phyloP scores from a whole-genome alignment of 1,140 invertebrate genomes.

The Hycleus cichorii region DNA sequence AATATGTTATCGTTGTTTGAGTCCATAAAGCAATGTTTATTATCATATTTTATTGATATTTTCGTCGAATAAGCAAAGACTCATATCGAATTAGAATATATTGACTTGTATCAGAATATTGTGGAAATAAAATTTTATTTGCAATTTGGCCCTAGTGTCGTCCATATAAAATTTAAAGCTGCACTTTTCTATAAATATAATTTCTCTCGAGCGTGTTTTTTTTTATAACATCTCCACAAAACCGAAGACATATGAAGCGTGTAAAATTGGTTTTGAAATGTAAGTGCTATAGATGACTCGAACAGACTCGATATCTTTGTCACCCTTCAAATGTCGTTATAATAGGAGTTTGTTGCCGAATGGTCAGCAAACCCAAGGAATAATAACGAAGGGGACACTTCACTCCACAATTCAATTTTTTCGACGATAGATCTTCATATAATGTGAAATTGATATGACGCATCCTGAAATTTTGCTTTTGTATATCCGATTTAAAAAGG shows the following conservation, averaged over 20 bases:
- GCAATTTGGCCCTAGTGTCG: slow-evolving; percentile 16
- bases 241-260: slow-evolving; percentile 26
- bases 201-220: too few species aligned
- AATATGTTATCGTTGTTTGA: slow-evolving; percentile 27
- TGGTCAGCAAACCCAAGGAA: slow-evolving; percentile 31
- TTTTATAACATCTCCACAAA: not conserved
- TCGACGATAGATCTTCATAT: slow-evolving; percentile 28
- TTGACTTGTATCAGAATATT: slow-evolving; percentile 1
- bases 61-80: slow-evolving; percentile 28
- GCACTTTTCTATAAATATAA: slow-evolving; percentile 11
- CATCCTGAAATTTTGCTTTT: slow-evolving; percentile 21
- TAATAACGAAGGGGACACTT: slow-evolving; percentile 29
- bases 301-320: slow-evolving; percentile 29
- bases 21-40: slow-evolving; percentile 27
- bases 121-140: slow-evolving; percentile 28
- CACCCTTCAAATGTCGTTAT: slow-evolving; percentile 29
- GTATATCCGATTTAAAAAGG: slow-evolving; percentile 17
- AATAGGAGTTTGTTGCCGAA: slow-evolving; percentile 22
- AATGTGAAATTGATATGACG: slow-evolving; percentile 31
- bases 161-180: slow-evolving; percentile 20
- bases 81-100: slow-evolving; percentile 27
- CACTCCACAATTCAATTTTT: slow-evolving; percentile 34
- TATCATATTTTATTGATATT: slow-evolving; percentile 32
- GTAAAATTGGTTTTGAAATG: slow-evolving; percentile 31
- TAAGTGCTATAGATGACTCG: slow-evolving; percentile 28